phyloP scores from a whole-genome alignment of 2,888 invertebrate genomes.

The Philonicus albiceps region DNA sequence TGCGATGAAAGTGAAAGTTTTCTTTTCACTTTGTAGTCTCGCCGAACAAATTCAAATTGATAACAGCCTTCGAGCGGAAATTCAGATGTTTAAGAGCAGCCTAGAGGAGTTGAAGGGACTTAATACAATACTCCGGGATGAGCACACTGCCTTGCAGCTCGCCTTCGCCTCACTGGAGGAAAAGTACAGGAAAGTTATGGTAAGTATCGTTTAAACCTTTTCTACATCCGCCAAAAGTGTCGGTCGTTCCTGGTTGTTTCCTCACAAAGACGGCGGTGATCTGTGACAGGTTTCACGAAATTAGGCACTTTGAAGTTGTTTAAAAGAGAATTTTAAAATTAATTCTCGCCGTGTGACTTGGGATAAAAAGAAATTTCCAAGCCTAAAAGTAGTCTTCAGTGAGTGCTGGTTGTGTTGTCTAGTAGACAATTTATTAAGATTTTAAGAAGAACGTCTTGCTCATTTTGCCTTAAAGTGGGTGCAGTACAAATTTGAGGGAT shows the following conservation, averaged over 20 bases:
- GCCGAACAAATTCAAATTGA: conserved; percentile 73
- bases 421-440: too few relatives aligned
- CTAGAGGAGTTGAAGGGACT: conserved; percentile 80
- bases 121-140: conserved; percentile 90
- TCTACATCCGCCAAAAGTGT: background rate
- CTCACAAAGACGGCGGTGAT: background rate
- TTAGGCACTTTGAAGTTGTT: background rate
- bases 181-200: conserved; percentile 75
- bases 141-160: conserved; percentile 92
- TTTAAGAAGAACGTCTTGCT: background rate
- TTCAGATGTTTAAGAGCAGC: conserved; percentile 74
- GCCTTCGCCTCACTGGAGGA: conserved; percentile 90
- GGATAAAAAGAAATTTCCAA: background rate
- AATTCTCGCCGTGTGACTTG: background rate
- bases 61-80: conserved; percentile 74
- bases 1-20: conserved; percentile 31
- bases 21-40: conserved; percentile 65
- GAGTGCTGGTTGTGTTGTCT: background rate
- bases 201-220: background rate
- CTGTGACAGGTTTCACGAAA: too few relatives aligned
- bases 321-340: background rate
- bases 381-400: background rate
- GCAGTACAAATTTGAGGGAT: background rate
- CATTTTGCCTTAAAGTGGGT: background rate
- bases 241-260: background rate